These are phyloP conservation scores for Taeniopygia guttata DNA, from an alignment of 2,797 vertebrate species.

Conservation along the genomic window DNA sequence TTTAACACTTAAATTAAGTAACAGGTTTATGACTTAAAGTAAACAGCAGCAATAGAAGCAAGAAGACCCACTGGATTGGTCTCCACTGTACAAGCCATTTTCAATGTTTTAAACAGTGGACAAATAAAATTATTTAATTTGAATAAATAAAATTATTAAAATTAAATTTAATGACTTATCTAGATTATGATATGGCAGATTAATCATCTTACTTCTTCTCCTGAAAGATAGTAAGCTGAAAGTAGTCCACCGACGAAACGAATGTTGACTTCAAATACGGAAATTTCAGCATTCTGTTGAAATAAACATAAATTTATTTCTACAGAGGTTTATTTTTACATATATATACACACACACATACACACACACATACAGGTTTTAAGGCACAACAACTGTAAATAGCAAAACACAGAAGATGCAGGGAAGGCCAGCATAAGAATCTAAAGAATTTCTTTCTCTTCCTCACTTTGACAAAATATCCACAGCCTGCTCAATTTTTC, in stretches of 20 bases:
- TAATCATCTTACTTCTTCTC: conserved; percentile 89
- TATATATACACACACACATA: accelerated
- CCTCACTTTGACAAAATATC: neutral
- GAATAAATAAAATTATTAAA: neutral
- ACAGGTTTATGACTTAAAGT: neutral
- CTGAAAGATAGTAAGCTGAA: conserved; percentile 96
- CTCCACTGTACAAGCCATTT: neutral
- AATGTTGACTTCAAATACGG: conserved; percentile 98
- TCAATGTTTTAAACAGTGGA: neutral
- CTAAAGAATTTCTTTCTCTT: neutral
- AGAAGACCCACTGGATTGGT: neutral
- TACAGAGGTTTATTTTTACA: neutral
- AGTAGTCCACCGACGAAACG: conserved; percentile 96
- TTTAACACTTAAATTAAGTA: neutral
- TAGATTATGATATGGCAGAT: neutral
- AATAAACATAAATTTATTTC: conserved; percentile 47
- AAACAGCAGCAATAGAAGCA: neutral
- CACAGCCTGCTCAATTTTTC: neutral
- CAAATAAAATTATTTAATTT: neutral
- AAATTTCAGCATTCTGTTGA: conserved; percentile 91
- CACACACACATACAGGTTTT: neutral
- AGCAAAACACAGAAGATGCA: neutral
- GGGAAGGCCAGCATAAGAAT: neutral
- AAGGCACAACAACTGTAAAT: neutral
- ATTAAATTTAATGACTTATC: neutral